These are phyloP conservation scores for Hippocampus abdominalis DNA, from an alignment of 2,113 vertebrate genomes.

Conservation along the genomic window DNA sequence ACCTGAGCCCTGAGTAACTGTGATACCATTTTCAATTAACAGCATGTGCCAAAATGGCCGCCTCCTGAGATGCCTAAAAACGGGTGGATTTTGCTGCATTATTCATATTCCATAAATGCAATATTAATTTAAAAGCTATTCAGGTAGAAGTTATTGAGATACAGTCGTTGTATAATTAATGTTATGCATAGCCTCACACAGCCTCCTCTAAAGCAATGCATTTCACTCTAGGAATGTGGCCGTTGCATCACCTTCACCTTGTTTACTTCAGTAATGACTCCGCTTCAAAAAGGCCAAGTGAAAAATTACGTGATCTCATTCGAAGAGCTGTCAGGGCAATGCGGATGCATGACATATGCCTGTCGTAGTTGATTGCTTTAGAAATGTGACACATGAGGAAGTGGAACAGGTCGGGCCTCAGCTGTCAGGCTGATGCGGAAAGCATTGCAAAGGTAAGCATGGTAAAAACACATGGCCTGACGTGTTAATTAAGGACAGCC, in stretches of 20 bases:
- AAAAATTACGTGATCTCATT: neutral
- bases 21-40: too few species aligned
- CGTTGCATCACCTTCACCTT: neutral
- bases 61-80: too few species aligned
- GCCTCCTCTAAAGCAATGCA: neutral
- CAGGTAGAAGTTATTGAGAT: neutral
- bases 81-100: too few species aligned
- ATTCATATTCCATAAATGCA: too few species aligned
- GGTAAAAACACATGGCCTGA: neutral
- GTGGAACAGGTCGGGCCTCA: neutral
- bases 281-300: neutral
- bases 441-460: neutral
- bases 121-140: neutral
- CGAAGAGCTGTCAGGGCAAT: neutral
- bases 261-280: neutral
- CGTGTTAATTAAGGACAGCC: neutral
- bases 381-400: conserved; percentile 37
- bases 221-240: neutral
- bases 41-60: too few species aligned
- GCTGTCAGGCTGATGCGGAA: conserved; percentile 1
- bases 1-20: too few species aligned
- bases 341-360: neutral
- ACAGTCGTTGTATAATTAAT: neutral
- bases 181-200: neutral
- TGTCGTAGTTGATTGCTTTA: conserved; percentile 4